Evolutionary conservation across 2,888 invertebrate species (phyloP).

Genomic region (Dicyrtomina minuta): DNA sequence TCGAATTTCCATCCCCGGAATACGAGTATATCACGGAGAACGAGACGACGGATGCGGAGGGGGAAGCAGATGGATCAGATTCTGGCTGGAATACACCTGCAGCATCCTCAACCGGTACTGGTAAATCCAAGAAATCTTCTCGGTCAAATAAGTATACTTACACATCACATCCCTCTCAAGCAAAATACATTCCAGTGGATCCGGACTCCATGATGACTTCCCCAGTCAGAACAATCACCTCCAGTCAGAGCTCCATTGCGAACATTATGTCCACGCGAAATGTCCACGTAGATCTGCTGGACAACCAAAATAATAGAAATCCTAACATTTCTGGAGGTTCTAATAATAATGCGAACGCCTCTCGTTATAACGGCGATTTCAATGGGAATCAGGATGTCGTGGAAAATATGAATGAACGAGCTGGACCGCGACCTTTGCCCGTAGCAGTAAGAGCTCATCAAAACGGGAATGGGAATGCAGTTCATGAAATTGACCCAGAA

Average conservation of each 20-base stretch:
- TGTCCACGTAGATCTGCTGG: neutral
- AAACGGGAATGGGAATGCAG: neutral
- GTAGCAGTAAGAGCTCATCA: neutral
- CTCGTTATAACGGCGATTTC: neutral
- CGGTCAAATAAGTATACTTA: neutral
- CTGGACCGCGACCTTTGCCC: neutral
- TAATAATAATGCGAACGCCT: too few species aligned
- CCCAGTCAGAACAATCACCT: neutral
- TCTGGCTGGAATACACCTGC: too few species aligned
- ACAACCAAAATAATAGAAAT: too few species aligned
- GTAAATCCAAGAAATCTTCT: neutral
- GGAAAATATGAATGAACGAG: neutral
- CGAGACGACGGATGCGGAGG: neutral
- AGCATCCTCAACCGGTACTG: neutral
- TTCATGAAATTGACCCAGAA: slow-evolving; percentile 9
- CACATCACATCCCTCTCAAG: neutral
- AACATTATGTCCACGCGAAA: neutral
- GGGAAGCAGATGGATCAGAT: too few species aligned
- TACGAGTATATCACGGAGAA: neutral
- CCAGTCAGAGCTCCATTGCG: neutral
- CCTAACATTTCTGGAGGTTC: too few species aligned
- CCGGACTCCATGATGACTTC: slow-evolving; percentile 2
- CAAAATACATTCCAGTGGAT: slow-evolving; percentile 19
- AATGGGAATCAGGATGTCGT: neutral
- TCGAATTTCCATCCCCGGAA: too few species aligned